Percentiles rank a stretch among this genome's conserved stretches.
These are phyloP conservation scores for Callipepla squamata DNA, from an alignment of 2,113 vertebrate genomes.

Conservation along the genomic window DNA sequence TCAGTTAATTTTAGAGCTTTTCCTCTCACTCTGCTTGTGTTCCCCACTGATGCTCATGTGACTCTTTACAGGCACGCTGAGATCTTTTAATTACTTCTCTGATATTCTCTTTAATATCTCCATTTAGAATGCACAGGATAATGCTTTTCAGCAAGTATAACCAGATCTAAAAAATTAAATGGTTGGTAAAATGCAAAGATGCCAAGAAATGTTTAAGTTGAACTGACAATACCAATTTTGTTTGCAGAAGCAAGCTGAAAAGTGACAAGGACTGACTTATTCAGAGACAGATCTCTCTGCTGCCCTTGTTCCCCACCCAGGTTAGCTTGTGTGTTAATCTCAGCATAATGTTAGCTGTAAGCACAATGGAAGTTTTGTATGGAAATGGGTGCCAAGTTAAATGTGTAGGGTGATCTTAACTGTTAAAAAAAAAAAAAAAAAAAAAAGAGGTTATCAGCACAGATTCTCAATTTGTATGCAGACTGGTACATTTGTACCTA, in stretches of 20 bases:
- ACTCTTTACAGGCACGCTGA: not conserved
- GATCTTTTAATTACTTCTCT: not conserved
- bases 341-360: not conserved
- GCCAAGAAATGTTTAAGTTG: not conserved
- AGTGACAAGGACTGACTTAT: slow-evolving; percentile 30
- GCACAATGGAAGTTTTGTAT: not conserved
- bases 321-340: not conserved
- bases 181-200: not conserved
- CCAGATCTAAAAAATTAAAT: not conserved
- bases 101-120: not conserved
- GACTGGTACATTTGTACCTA: not conserved
- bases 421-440: not conserved
- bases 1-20: not conserved
- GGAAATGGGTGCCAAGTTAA: not conserved
- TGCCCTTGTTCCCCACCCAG: slow-evolving; percentile 20
- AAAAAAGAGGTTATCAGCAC: not conserved
- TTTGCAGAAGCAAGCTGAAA: slow-evolving; percentile 50
- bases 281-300: not conserved
- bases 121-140: not conserved
- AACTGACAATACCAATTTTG: slow-evolving; percentile 1
- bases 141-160: not conserved
- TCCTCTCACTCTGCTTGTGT: not conserved
- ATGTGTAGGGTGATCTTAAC: not conserved
- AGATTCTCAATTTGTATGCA: not conserved
- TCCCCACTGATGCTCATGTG: not conserved